Conservation (phyloP, 1,140 invertebrate species). For the Globodera rostochiensis region DNA sequence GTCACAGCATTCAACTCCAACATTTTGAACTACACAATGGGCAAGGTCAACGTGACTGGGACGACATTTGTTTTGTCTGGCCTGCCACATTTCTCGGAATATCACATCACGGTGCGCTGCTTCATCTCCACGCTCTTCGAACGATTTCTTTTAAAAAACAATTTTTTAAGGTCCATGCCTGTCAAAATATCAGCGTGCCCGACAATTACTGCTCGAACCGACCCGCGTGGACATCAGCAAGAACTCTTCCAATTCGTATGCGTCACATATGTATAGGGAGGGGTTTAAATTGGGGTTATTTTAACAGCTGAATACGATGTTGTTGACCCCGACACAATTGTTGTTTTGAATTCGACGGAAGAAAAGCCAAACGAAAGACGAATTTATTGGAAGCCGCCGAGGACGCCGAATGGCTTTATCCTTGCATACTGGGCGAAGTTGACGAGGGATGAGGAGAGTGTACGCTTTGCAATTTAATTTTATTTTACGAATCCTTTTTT, state of each 20-base stretch:
- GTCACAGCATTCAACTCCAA: constrained; percentile 17
- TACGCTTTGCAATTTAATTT: constrained; percentile 38
- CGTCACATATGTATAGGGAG: not conserved
- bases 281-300: not conserved
- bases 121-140: constrained; percentile 28
- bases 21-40: constrained; percentile 31
- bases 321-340: constrained; percentile 48
- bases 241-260: constrained; percentile 50
- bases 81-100: constrained; percentile 69
- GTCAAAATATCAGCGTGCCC: constrained; percentile 45
- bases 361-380: constrained; percentile 13
- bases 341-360: constrained; percentile 34
- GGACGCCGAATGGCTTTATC: constrained; percentile 56
- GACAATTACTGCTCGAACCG: constrained; percentile 45
- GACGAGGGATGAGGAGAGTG: constrained; percentile 32
- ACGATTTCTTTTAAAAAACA: constrained; percentile 12
- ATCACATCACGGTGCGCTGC: constrained; percentile 67
- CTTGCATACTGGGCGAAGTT: constrained; percentile 52
- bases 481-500: too few relatives aligned
- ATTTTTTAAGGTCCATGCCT: constrained; percentile 47
- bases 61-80: constrained; percentile 58
- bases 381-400: constrained; percentile 52
- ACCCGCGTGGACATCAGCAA: constrained; percentile 39
- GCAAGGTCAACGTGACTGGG: constrained; percentile 53
- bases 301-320: constrained; percentile 49